Percentiles rank a stretch among this genome's conserved stretches.
These are phyloP conservation scores for Myiagra hebetior DNA, from an alignment of 2,113 vertebrate genomes.

Conservation along the genomic window DNA sequence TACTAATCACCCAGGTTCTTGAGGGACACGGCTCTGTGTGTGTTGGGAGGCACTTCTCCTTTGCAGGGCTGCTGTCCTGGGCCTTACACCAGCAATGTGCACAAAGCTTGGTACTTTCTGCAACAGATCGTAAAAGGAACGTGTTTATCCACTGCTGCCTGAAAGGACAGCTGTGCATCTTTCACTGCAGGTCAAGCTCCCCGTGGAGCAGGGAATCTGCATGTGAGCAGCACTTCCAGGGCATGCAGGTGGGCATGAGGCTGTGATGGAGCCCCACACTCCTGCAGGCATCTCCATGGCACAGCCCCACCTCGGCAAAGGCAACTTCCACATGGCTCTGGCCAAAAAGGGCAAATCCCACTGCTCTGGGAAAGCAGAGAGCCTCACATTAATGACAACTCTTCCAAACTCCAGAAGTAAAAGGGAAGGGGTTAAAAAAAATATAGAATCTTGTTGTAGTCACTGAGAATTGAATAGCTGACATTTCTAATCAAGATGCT, in stretches of 20 bases:
- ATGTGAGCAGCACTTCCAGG: background rate
- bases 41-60: background rate
- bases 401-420: background rate
- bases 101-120: background rate
- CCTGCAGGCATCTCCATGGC: background rate
- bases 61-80: background rate
- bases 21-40: background rate
- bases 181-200: background rate
- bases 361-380: background rate
- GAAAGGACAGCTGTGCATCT: background rate
- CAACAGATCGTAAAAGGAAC: background rate
- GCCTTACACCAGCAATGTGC: background rate
- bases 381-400: background rate
- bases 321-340: background rate
- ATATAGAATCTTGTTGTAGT: rapidly evolving
- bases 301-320: background rate
- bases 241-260: background rate
- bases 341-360: background rate
- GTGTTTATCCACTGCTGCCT: background rate
- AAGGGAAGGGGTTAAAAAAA: background rate
- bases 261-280: background rate
- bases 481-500: background rate
- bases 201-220: background rate
- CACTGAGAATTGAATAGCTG: background rate
- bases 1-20: background rate